These are phyloP conservation scores for Pollenia amentaria DNA, from an alignment of 2,888 invertebrate species.

Conservation along the genomic window DNA sequence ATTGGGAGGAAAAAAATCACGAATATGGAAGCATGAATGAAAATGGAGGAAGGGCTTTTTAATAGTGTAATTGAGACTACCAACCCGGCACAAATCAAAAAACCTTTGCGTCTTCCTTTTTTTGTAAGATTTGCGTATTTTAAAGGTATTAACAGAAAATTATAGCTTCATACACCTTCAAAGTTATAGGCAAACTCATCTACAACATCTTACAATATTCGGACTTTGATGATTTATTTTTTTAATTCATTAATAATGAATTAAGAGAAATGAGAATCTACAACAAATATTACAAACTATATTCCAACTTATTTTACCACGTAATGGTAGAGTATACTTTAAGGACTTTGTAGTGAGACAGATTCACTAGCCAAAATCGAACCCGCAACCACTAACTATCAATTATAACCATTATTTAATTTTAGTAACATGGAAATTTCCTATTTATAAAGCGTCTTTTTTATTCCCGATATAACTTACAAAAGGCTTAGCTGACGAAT, in stretches of 20 bases:
- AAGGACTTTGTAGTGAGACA: no score
- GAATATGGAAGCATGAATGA: constrained; percentile 72
- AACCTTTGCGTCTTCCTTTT: constrained; percentile 3
- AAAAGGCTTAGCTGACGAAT: no score
- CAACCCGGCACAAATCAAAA: constrained; percentile 4
- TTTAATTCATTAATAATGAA: constrained; percentile 1
- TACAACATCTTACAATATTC: background rate
- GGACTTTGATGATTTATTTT: background rate
- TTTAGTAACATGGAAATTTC: no score
- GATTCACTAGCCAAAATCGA: no score
- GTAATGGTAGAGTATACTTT: no score
- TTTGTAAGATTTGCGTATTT: constrained; percentile 33
- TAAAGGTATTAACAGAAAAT: constrained; percentile 15
- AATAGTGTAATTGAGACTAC: constrained; percentile 33
- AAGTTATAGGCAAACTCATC: background rate
- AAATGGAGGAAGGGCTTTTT: constrained; percentile 67
- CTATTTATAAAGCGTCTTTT: no score
- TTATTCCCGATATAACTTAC: no score
- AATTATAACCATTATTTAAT: no score
- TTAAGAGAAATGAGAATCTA: background rate
- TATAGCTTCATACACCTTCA: background rate
- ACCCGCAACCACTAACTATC: no score
- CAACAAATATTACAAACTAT: no score
- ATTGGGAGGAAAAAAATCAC: constrained; percentile 9
- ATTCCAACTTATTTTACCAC: no score